Evolutionary conservation across 2,888 invertebrate species (phyloP).

Genomic region (Lasioglossum leucozonium): DNA sequence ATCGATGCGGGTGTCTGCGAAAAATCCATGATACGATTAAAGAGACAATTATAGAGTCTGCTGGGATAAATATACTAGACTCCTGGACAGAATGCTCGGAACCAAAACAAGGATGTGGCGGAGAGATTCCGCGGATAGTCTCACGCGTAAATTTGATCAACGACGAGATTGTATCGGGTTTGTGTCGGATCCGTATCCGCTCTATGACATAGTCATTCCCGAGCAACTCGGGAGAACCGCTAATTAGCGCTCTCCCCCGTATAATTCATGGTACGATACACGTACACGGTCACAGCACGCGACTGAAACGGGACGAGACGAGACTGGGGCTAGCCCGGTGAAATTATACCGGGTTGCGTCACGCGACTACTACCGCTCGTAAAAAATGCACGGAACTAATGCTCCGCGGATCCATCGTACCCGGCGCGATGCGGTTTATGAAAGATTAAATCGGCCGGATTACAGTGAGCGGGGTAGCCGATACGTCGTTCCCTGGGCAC

Average conservation of each 20-base stretch:
- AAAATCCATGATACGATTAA: too few species aligned
- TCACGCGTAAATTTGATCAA: neutral
- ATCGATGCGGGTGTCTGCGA: too few species aligned
- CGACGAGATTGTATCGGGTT: neutral
- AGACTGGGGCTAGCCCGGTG: neutral
- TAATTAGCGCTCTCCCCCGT: neutral
- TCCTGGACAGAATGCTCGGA: neutral
- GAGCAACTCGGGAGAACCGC: neutral
- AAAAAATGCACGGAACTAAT: slow-evolving; percentile 28
- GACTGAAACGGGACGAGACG: neutral
- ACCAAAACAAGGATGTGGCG: neutral
- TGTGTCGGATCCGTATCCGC: neutral
- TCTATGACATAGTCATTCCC: neutral
- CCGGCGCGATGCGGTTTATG: slow-evolving; percentile 1
- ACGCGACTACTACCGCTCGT: slow-evolving; percentile 27
- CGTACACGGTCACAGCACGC: neutral
- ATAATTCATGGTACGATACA: neutral
- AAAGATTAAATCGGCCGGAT: slow-evolving; percentile 17
- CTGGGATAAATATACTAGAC: neutral
- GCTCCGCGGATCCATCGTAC: neutral
- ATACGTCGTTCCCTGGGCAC: neutral
- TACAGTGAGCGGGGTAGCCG: neutral
- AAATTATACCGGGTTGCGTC: slow-evolving; percentile 10
- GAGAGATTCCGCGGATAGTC: neutral
- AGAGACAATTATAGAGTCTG: neutral